Base-by-base conservation (phyloP, 2,113 vertebrate genomes). In the Lasiurus borealis region DNA sequence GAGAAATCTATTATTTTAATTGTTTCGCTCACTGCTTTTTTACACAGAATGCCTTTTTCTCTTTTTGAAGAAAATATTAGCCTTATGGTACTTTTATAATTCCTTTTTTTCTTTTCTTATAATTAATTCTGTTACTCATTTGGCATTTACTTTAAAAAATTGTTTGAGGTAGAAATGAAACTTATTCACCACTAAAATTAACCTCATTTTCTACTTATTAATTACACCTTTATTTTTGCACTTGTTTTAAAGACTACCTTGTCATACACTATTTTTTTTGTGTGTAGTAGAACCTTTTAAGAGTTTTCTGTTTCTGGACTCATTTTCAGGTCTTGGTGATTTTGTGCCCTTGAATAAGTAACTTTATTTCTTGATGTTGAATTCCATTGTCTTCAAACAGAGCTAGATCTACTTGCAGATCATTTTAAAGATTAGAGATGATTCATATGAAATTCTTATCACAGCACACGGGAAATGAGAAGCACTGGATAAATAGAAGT, bases 391-490 rank as follows among this genome's bases (percentile, higher is more conserved):
- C 68, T 88, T 34, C 23, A 83, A 94, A 23, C 15, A 95, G 7
- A 69, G 48, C 6, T 68, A 50, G 12, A 90, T 68, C 46, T 54
- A 52, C 15, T 36, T 94, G 46, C 40, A 88, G 72, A 90, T 90
- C 5, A 66, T 88, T 88, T 92, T 75, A 88, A 92, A 85, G 62
- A 77, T 77, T 89, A 95, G 78, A 90, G 29, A 77, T 36, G 64
- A 96, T 83, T 90, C 27, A 57, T n/a, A 73, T 34, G 40, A 94
- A 76, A 77, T 31, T 40, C n/a, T 93, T 94, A 92, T 64, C 54
- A 46, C 12, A 59, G 44, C 3, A 9, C 5, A 59, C 3, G 36
- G 40, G 68, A 97, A 90, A 31, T 85, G 48, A 50, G 64, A 36
- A 80, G 8, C 46, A 73, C 19, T 77, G 44, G 36, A 18, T 76